These are phyloP conservation scores for Mohoua ochrocephala DNA, from an alignment of 2,113 vertebrate genomes.

Conservation along the genomic window DNA sequence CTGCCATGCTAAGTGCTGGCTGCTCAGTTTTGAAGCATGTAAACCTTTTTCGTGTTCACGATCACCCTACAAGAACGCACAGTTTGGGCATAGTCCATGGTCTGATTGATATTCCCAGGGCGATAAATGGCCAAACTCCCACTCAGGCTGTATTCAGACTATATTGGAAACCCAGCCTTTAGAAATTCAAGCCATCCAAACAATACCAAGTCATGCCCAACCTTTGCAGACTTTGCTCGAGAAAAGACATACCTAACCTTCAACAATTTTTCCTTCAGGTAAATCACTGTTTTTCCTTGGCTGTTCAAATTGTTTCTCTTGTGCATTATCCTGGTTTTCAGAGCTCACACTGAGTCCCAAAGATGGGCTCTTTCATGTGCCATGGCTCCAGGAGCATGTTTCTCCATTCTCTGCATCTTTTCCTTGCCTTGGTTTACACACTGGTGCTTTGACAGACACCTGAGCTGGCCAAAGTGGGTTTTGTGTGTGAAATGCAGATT, in stretches of 20 bases:
- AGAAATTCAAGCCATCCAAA: not conserved
- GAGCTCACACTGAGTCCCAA: not conserved
- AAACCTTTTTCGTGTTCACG: not conserved
- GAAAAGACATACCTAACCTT: not conserved
- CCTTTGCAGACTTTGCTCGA: not conserved
- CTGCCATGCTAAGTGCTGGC: not conserved
- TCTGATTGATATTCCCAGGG: not conserved
- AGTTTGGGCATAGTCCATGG: not conserved
- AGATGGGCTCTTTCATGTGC: not conserved
- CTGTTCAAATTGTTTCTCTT: not conserved
- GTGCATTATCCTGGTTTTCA: accelerated
- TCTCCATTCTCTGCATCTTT: not conserved
- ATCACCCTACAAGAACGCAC: not conserved
- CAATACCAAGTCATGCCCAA: not conserved
- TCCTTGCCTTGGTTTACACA: not conserved
- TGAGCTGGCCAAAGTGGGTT: not conserved
- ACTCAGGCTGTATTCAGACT: not conserved
- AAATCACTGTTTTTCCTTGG: not conserved
- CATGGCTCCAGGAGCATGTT: not conserved
- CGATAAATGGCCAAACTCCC: not conserved
- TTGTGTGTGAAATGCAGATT: not conserved
- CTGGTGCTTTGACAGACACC: not conserved
- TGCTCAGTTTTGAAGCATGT: not conserved
- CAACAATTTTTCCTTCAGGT: not conserved
- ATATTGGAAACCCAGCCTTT: not conserved